A percentile compares a stretch with the other conserved stretches of the same genome.
Evolutionary conservation across 2,888 invertebrate genomes (phyloP).

Genomic region (Escarpia spicata): DNA sequence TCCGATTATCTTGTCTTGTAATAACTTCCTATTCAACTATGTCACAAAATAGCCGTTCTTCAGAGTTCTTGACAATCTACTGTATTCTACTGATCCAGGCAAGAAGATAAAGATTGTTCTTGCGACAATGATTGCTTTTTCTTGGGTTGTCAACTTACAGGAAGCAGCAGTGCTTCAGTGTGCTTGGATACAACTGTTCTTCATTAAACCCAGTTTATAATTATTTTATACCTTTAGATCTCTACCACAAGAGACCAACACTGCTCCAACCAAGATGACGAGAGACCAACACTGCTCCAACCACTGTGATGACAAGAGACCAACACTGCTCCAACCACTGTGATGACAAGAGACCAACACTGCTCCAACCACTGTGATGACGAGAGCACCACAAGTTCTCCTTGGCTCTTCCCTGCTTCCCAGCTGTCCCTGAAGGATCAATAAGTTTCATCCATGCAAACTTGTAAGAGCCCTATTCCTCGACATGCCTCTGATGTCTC

Average conservation of each 20-base stretch:
- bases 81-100: background rate
- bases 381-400: no score
- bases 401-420: background rate
- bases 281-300: no score
- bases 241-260: background rate
- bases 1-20: background rate
- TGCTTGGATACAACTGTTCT: background rate
- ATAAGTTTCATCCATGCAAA: background rate
- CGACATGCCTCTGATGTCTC: background rate
- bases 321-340: no score
- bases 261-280: no score
- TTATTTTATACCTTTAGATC: background rate
- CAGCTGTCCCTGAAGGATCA: background rate
- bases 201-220: background rate
- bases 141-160: no score
- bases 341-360: no score
- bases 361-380: no score
- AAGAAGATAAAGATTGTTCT: background rate
- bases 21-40: background rate
- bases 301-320: no score
- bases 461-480: background rate
- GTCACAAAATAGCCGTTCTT: background rate
- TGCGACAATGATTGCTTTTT: background rate
- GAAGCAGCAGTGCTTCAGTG: background rate
- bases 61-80: background rate